These are phyloP conservation scores for Uropsilus gracilis DNA, from an alignment of 2,113 vertebrate genomes.

Conservation along the genomic window DNA sequence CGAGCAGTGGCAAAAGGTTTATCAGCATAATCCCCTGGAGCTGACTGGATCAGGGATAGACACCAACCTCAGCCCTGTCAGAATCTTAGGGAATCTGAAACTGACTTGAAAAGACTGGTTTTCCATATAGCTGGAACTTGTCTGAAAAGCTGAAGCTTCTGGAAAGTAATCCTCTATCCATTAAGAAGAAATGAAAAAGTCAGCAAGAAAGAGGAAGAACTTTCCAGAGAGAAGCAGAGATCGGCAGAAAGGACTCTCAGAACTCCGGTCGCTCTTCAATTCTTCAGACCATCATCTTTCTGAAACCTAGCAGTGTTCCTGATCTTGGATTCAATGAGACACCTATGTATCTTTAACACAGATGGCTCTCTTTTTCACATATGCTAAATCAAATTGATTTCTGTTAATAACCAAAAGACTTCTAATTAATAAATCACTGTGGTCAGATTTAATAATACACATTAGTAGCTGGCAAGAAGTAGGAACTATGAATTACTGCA, in stretches of 20 bases:
- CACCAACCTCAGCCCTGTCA: neutral
- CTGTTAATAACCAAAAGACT: conserved; percentile 41
- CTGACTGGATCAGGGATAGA: neutral
- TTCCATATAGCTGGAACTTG: neutral
- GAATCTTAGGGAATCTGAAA: neutral
- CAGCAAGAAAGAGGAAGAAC: neutral
- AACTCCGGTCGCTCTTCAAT: neutral
- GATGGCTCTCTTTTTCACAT: neutral
- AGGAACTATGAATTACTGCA: conserved; percentile 39
- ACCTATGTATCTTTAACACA: neutral
- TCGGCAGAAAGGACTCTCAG: neutral
- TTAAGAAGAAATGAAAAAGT: neutral
- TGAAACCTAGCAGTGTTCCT: neutral
- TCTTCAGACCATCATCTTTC: neutral
- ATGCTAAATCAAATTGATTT: conserved; percentile 18
- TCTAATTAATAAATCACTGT: conserved; percentile 55
- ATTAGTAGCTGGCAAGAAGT: conserved; percentile 56
- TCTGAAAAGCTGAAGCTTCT: neutral
- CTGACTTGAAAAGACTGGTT: neutral
- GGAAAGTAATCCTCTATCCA: neutral
- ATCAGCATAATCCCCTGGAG: neutral
- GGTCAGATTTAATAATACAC: conserved; percentile 41
- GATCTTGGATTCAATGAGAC: neutral
- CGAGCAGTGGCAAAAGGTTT: neutral
- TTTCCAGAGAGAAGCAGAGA: neutral